These are phyloP conservation scores for Dipodomys merriami DNA, from an alignment of 2,113 vertebrate genomes.

Conservation along the genomic window DNA sequence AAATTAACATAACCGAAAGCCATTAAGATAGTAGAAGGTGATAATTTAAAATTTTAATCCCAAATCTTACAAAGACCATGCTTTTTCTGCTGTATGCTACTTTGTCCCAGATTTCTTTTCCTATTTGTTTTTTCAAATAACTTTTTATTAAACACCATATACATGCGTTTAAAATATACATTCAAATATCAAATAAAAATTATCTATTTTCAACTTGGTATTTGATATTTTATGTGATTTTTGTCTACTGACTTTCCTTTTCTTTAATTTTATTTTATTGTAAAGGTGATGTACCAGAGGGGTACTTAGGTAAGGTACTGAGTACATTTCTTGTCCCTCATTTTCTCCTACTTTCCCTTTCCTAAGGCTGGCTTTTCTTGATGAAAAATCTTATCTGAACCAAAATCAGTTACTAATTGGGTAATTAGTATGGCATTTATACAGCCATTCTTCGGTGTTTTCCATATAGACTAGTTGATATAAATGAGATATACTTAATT, in stretches of 20 bases:
- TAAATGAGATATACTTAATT: not conserved
- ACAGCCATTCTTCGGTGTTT: not conserved
- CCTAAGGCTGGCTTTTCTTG: not conserved
- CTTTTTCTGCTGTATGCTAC: not conserved
- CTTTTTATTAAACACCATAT: not conserved
- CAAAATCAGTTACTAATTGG: not conserved
- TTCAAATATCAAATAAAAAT: not conserved
- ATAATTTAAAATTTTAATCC: not conserved
- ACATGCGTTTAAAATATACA: not conserved
- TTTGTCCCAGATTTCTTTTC: not conserved
- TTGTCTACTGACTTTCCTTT: not conserved
- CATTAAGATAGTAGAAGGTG: not conserved
- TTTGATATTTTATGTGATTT: not conserved
- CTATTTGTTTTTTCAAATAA: not conserved
- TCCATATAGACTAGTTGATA: not conserved
- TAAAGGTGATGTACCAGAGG: too few species aligned
- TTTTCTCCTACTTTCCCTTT: not conserved
- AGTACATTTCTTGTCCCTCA: too few species aligned
- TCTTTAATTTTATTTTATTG: not conserved
- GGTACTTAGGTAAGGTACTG: too few species aligned
- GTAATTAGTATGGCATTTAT: conserved; percentile 13
- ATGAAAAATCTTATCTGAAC: not conserved
- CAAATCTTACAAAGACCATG: not conserved
- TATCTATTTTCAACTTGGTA: not conserved
- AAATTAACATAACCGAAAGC: not conserved